Evolutionary conservation across 2,797 vertebrate genomes (phyloP).

Genomic region (Lutjanus argentimaculatus): DNA sequence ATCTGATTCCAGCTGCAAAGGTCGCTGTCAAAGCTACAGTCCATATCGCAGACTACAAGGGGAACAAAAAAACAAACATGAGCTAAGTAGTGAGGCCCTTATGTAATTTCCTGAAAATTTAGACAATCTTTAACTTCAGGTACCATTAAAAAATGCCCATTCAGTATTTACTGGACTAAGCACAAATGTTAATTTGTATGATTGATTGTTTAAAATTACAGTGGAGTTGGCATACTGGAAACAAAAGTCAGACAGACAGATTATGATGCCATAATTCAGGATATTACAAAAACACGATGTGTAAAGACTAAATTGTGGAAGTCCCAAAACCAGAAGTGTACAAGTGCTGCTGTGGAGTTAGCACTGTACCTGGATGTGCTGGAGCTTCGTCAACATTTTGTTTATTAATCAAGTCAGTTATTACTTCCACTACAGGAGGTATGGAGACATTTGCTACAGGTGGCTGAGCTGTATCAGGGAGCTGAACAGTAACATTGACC

Average conservation of each 20-base stretch:
- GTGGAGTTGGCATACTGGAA: conserved; percentile 68
- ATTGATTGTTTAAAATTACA: conserved; percentile 75
- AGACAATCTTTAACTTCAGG: conserved; percentile 13
- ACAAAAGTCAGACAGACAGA: conserved; percentile 4
- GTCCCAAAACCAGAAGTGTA: background rate
- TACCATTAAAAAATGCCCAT: background rate
- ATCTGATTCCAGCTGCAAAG: conserved; percentile 81
- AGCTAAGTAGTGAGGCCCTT: background rate
- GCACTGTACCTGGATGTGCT: conserved; percentile 39
- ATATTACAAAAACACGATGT: background rate
- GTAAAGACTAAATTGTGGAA: background rate
- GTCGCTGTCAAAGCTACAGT: conserved; percentile 58
- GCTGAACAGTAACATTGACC: background rate
- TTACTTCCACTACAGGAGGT: background rate
- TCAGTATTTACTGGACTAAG: background rate
- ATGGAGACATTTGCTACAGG: conserved; percentile 4
- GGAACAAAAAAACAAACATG: conserved; percentile 12
- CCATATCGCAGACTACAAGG: conserved; percentile 66
- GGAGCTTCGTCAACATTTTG: background rate
- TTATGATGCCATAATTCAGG: background rate
- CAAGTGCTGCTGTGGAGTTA: background rate
- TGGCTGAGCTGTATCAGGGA: conserved; percentile 8
- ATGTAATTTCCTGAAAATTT: conserved; percentile 7
- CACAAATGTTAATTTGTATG: conserved; percentile 50
- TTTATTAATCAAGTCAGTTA: background rate